Evolutionary conservation across 2,113 vertebrate species (phyloP).

Genomic region (Anas platyrhynchos): DNA sequence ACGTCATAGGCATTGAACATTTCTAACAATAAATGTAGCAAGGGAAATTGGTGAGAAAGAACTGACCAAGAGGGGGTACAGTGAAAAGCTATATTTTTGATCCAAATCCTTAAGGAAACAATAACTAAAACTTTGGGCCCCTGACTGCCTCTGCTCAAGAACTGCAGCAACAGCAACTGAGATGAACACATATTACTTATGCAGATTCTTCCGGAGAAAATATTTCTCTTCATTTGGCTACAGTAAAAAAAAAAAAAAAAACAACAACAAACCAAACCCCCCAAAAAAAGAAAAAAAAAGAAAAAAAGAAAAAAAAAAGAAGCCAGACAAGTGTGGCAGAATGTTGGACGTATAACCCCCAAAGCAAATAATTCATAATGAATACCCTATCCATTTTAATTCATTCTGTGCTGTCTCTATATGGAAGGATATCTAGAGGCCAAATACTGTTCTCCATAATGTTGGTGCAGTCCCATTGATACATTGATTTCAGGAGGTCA

Average conservation of each 20-base stretch:
- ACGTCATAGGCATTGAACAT: background rate
- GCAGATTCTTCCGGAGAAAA: background rate
- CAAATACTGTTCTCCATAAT: constrained; percentile 45
- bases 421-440: constrained; percentile 49
- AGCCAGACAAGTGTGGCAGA: background rate
- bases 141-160: background rate
- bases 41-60: background rate
- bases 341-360: background rate
- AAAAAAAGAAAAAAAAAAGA: background rate
- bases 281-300: background rate
- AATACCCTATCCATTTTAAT: constrained; percentile 40
- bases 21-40: background rate
- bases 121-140: background rate
- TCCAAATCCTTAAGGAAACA: background rate
- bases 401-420: constrained; percentile 22
- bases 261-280: no score
- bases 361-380: constrained; percentile 50
- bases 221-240: constrained; percentile 37
- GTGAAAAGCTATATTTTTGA: background rate
- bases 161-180: background rate
- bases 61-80: background rate
- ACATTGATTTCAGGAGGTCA: constrained; percentile 64
- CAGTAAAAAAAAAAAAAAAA: background rate
- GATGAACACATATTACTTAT: background rate
- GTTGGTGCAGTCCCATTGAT: constrained; percentile 52